Base-by-base conservation (phyloP, 2,888 invertebrate species). In the Agrochola macilenta region DNA sequence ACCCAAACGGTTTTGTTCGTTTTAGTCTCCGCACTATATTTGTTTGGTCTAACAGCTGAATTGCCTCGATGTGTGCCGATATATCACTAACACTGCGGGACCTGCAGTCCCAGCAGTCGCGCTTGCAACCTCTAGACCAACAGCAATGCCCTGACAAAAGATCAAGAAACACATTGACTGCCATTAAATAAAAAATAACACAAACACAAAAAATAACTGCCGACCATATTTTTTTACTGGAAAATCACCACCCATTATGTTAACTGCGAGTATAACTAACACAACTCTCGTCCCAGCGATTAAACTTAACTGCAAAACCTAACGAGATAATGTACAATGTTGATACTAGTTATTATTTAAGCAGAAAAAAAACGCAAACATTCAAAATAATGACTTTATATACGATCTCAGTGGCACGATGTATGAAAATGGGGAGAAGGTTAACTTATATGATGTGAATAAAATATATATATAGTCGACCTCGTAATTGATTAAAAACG, bases 301-400 rank as follows among this genome's bases (percentile, higher is more conserved):
- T 76, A 81, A 76, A 84, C 26, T 70, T 70, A 73, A 84, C 76
- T 73, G 69, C 72, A 26, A 60, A 66, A 64, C 46, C 23, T 70
- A 76, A 84, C 85, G 76, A 83, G 69, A 81, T 80, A 68, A 76
- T 84, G 73, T 57, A 63, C 76, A 76, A 63, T 35, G 61, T 70
- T 69, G 68, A 5, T 30, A 54, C 66, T 73, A 65, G 71, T 70
- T 73, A 63, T 30, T 57, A 12, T 17, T 14, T 30, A 2, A 26
- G 61, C 17, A 30, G 30, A 65, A 39, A 65, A n/a, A 58, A 71
- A 77, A 54, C 46, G n/a, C 46, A 26, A 75, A 61, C 65, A 66
- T 64, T 76, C 46, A 61, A 71, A 69, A 70, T 73, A 81, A 76
- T 64, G 26, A 66, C 81, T 80, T 69, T 63, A 70, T 83, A 11